Evolutionary conservation across 2,113 vertebrate genomes (phyloP).

Genomic region (Melanocharis versteri): DNA sequence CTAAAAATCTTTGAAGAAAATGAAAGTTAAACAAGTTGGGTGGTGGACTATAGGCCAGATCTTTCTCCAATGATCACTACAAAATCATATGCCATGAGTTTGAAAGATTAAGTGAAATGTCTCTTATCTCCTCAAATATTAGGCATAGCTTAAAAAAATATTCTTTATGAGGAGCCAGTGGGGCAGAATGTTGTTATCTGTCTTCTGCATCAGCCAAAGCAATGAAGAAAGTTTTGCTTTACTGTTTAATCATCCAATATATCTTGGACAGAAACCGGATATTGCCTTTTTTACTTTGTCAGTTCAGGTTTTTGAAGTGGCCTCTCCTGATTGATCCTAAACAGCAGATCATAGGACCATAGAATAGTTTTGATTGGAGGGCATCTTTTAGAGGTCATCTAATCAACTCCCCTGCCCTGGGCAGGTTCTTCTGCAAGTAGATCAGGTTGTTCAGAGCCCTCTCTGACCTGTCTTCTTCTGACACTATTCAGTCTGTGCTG

Average conservation of each 20-base stretch:
- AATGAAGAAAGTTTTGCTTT: constrained; percentile 16
- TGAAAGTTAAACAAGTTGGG: not conserved
- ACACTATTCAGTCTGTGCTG: not conserved
- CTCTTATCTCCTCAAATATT: not conserved
- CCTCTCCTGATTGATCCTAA: not conserved
- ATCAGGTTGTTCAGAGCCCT: not conserved
- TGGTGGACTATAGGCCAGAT: not conserved
- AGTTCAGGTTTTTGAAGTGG: not conserved
- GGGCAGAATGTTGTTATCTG: constrained; percentile 16
- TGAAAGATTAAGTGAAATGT: not conserved
- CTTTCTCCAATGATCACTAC: not conserved
- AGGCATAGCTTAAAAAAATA: not conserved
- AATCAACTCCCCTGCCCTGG: not conserved
- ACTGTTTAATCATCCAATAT: not conserved
- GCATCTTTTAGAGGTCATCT: not conserved
- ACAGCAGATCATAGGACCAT: not conserved
- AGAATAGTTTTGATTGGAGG: not conserved
- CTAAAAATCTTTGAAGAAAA: not conserved
- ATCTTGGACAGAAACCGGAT: not conserved
- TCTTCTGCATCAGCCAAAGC: not conserved
- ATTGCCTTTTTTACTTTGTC: not conserved
- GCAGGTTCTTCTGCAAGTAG: not conserved
- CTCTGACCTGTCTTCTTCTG: not conserved
- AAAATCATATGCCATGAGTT: not conserved
- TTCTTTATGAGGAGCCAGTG: not conserved